phyloP scores from a whole-genome alignment of 2,888 invertebrate genomes.

The Lasioglossum vierecki region DNA sequence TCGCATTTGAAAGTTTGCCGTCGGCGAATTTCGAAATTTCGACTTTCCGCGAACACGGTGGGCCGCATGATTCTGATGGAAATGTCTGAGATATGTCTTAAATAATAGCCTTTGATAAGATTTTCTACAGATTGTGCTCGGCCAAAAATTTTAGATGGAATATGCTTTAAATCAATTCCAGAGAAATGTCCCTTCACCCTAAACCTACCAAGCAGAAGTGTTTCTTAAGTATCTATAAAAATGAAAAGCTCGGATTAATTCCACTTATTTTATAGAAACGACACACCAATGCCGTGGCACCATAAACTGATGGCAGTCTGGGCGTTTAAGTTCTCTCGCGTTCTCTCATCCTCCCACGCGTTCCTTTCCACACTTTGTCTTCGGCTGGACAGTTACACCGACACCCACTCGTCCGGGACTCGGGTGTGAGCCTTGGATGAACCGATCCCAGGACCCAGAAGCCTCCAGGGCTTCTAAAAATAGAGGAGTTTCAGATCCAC shows the following conservation, averaged over 20 bases:
- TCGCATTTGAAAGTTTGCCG: background rate
- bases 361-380: conserved; percentile 45
- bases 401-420: conserved; percentile 47
- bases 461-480: conserved; percentile 41
- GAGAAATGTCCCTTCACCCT: no score
- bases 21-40: background rate
- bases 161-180: no score
- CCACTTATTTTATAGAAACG: background rate
- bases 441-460: conserved; percentile 19
- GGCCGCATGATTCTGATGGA: background rate
- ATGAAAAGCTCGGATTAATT: no score
- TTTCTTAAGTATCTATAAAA: no score
- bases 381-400: conserved; percentile 58
- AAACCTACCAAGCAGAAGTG: no score
- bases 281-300: background rate
- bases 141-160: no score
- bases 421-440: background rate
- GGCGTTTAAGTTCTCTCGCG: background rate
- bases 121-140: no score
- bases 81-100: no score
- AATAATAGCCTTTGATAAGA: no score
- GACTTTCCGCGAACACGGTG: background rate
- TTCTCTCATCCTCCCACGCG: background rate
- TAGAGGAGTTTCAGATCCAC: conserved; percentile 11
- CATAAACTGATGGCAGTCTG: background rate